Evolutionary conservation across 1,140 invertebrate species (phyloP).

Genomic region (Philotrypesis tridentata): DNA sequence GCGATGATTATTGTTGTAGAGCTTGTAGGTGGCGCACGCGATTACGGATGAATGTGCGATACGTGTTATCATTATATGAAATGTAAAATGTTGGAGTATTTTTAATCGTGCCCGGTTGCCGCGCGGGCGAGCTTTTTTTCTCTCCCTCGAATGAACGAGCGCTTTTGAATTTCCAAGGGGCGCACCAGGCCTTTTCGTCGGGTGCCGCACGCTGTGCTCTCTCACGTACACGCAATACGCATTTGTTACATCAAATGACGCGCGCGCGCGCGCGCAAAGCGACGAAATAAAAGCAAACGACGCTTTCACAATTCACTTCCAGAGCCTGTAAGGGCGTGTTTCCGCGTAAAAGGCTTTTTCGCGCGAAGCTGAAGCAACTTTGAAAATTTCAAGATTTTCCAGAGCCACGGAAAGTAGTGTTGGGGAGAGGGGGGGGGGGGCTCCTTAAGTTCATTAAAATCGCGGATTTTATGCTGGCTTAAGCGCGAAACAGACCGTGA

Average conservation of each 20-base stretch:
- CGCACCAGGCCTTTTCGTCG: too few relatives aligned
- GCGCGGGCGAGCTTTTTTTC: not conserved
- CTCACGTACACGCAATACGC: too few relatives aligned
- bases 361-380: not conserved
- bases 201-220: too few relatives aligned
- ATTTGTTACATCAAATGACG: too few relatives aligned
- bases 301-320: too few relatives aligned
- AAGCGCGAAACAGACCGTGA: constrained; percentile 10
- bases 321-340: too few relatives aligned
- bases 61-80: not conserved
- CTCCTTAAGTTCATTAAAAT: constrained; percentile 3
- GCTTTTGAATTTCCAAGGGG: not conserved
- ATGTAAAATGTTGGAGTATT: not conserved
- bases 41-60: too few relatives aligned
- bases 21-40: not conserved
- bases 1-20: not conserved
- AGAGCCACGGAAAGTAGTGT: not conserved
- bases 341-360: not conserved
- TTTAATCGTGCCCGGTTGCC: not conserved
- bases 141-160: not conserved
- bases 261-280: too few relatives aligned
- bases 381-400: not conserved
- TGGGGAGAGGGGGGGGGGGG: not conserved
- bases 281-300: too few relatives aligned
- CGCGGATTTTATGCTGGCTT: constrained; percentile 18